phyloP scores from a whole-genome alignment of 2,888 invertebrate species.

The Malachius bipustulatus region DNA sequence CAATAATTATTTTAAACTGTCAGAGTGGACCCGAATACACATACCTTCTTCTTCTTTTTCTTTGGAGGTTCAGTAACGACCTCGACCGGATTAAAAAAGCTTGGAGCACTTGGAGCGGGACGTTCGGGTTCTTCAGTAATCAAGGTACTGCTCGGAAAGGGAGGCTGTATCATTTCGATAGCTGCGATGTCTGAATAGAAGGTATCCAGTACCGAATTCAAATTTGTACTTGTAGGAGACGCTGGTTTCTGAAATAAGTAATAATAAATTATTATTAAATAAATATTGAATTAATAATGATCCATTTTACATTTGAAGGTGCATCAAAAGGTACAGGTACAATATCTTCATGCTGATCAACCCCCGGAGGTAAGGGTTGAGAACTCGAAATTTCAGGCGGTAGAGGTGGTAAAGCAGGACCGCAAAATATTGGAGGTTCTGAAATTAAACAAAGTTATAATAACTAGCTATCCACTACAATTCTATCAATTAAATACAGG shows the following conservation, averaged over 20 bases:
- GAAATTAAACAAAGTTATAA: too few relatives aligned
- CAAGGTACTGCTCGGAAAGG: slow-evolving; percentile 15
- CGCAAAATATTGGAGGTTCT: too few relatives aligned
- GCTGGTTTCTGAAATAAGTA: neutral
- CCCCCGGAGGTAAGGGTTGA: slow-evolving; percentile 44
- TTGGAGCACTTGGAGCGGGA: neutral
- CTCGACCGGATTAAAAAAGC: slow-evolving; percentile 15
- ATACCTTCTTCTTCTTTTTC: slow-evolving; percentile 39
- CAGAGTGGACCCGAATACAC: too few relatives aligned
- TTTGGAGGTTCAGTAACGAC: slow-evolving; percentile 24
- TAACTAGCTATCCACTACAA: too few relatives aligned
- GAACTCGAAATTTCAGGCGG: too few relatives aligned
- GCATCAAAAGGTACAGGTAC: too few relatives aligned
- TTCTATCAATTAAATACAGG: too few relatives aligned
- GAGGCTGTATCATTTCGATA: slow-evolving; percentile 34
- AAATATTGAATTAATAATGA: too few relatives aligned
- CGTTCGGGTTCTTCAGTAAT: slow-evolving; percentile 10
- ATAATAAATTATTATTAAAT: too few relatives aligned
- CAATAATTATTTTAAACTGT: slow-evolving; percentile 7
- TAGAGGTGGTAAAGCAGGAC: too few relatives aligned
- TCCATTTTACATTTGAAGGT: too few relatives aligned
- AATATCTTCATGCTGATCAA: too few relatives aligned
- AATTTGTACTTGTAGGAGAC: slow-evolving; percentile 24
- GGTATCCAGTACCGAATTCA: slow-evolving; percentile 43
- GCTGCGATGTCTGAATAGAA: slow-evolving; percentile 50